These are phyloP conservation scores for Apostichopus japonicus DNA, from an alignment of 35 echinoderm and acorn worm species.

Conservation along the genomic window DNA sequence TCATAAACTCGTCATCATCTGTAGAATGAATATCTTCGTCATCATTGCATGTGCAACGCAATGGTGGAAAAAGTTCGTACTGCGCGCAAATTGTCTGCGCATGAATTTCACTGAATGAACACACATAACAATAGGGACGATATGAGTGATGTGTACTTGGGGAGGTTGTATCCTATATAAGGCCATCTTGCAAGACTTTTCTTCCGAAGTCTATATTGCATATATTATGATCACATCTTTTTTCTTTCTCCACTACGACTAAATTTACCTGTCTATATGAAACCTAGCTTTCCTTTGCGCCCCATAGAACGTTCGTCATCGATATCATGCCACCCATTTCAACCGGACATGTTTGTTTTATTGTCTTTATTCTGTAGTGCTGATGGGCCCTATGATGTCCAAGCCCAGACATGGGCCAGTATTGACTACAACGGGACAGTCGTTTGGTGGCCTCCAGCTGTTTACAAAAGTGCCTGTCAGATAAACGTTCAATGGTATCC, in stretches of 20 bases:
- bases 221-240: too few relatives aligned
- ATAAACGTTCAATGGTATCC: conserved; percentile 95
- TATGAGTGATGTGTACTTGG: too few relatives aligned
- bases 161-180: too few relatives aligned
- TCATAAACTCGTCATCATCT: too few relatives aligned
- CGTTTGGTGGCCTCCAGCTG: conserved; percentile 83
- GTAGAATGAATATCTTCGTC: too few relatives aligned
- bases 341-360: neutral
- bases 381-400: conserved; percentile 82
- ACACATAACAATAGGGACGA: too few relatives aligned
- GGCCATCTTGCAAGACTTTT: too few relatives aligned
- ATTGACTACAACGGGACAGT: conserved; percentile 85
- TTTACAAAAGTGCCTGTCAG: conserved; percentile 92
- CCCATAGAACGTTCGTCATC: neutral
- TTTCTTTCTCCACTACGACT: too few relatives aligned
- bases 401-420: conserved; percentile 76
- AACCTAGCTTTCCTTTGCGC: too few relatives aligned
- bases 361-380: conserved; percentile 64
- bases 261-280: too few relatives aligned
- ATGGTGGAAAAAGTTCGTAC: neutral
- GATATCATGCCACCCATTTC: too few relatives aligned
- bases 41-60: neutral
- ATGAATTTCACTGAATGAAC: neutral
- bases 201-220: too few relatives aligned
- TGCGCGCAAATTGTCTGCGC: neutral